Percentiles rank a stretch among this genome's conserved stretches.
These are phyloP conservation scores for Lasiurus borealis DNA, from an alignment of 2,113 vertebrate species.

Conservation along the genomic window DNA sequence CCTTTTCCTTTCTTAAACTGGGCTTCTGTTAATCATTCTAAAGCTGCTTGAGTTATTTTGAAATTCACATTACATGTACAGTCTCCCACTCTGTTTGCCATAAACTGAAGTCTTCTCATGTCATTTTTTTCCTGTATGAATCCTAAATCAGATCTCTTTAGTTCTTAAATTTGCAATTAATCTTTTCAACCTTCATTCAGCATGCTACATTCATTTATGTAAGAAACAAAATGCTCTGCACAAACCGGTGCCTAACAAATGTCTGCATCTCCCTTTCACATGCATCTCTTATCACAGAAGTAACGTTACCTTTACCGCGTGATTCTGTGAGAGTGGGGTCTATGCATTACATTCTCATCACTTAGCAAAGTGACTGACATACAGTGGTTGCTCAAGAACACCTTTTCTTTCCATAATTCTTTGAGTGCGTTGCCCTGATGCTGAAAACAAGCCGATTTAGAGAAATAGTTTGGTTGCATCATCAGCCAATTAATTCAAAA, in stretches of 20 bases:
- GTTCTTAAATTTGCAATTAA: constrained; percentile 38
- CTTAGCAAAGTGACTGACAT: neutral
- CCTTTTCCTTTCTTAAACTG: constrained; percentile 12
- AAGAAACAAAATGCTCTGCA: constrained; percentile 26
- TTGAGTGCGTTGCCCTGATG: neutral
- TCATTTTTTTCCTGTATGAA: constrained; percentile 14
- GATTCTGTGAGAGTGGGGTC: neutral
- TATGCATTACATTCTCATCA: neutral
- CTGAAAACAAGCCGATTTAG: neutral
- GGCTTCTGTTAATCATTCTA: constrained; percentile 19
- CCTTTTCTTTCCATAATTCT: neutral
- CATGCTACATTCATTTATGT: constrained; percentile 13
- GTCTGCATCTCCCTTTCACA: neutral
- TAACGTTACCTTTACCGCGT: neutral
- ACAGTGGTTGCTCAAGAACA: neutral
- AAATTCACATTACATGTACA: neutral
- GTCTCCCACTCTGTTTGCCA: neutral
- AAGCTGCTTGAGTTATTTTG: constrained; percentile 25
- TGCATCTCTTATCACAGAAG: neutral
- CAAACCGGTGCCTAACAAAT: neutral
- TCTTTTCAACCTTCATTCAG: neutral
- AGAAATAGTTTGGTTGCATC: neutral
- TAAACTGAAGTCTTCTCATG: constrained; percentile 38
- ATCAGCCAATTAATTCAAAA: neutral
- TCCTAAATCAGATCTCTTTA: constrained; percentile 9